These are phyloP conservation scores for Telmatherina bonti DNA, from an alignment of 2,797 vertebrate species.

Conservation along the genomic window DNA sequence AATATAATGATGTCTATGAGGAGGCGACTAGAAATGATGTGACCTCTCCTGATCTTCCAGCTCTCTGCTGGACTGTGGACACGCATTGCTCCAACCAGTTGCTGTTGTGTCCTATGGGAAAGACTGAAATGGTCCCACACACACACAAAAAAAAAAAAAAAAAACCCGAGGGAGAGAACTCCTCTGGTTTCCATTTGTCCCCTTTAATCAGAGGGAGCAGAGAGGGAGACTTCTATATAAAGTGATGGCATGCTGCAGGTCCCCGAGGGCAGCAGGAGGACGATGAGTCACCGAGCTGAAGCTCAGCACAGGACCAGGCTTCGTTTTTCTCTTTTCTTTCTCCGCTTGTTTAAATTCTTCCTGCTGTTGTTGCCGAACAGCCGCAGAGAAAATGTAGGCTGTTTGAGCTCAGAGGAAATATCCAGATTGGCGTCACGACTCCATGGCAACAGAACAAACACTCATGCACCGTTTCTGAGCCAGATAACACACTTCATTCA, in stretches of 20 bases:
- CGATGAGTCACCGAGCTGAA: conserved; percentile 70
- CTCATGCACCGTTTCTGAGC: conserved; percentile 8
- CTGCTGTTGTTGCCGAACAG: conserved; percentile 5
- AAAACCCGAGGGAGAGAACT: conserved; percentile 56
- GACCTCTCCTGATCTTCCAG: no score
- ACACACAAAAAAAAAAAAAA: no score
- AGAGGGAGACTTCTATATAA: conserved; percentile 77
- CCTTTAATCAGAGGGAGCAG: conserved; percentile 63
- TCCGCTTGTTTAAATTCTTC: not conserved
- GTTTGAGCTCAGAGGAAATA: conserved; percentile 40
- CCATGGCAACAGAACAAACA: conserved; percentile 62
- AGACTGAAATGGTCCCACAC: conserved; percentile 49
- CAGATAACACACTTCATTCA: conserved; percentile 25
- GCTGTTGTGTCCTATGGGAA: conserved; percentile 53
- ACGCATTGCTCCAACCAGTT: not conserved
- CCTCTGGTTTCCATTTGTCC: conserved; percentile 56
- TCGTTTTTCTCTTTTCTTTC: not conserved
- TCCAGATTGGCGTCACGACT: conserved; percentile 28
- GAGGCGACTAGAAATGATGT: no score
- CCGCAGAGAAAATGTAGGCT: conserved; percentile 4
- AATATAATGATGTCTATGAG: no score
- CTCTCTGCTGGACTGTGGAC: not conserved
- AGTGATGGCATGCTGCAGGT: conserved; percentile 79
- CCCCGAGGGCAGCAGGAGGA: conserved; percentile 54
- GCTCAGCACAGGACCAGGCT: conserved; percentile 26